These are phyloP conservation scores for Notoglanidium macrostoma DNA, from an alignment of 2,797 vertebrate species.

Conservation along the genomic window DNA sequence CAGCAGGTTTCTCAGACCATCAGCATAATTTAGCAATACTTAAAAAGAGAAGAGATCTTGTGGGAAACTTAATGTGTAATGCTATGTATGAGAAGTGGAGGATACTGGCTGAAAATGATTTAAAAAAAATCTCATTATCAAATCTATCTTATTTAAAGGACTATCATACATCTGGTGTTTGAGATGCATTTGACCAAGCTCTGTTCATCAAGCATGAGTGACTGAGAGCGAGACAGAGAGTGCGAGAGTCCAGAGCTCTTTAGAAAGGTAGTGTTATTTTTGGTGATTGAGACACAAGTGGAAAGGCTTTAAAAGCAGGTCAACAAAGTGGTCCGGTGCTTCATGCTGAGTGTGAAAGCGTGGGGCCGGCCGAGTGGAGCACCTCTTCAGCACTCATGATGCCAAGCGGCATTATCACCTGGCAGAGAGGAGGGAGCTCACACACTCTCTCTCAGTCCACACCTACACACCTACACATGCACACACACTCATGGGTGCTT, in stretches of 20 bases:
- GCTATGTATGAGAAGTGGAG: background rate
- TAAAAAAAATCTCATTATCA: slow-evolving; percentile 1
- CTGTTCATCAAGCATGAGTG: slow-evolving; percentile 19
- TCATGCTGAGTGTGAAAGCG: slow-evolving; percentile 71
- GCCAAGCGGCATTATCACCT: slow-evolving; percentile 59
- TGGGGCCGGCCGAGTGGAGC: slow-evolving; percentile 62
- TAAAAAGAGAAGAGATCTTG: background rate
- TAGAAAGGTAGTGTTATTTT: slow-evolving; percentile 79
- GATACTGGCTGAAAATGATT: background rate
- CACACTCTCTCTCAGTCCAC: slow-evolving; percentile 37
- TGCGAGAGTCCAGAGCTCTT: slow-evolving; percentile 62
- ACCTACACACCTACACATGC: slow-evolving; percentile 25
- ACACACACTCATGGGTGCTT: slow-evolving; percentile 30
- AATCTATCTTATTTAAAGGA: slow-evolving; percentile 18
- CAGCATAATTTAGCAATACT: background rate
- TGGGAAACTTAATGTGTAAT: background rate
- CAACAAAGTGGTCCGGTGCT: slow-evolving; percentile 74
- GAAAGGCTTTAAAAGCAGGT: slow-evolving; percentile 74
- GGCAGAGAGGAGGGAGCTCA: slow-evolving; percentile 52
- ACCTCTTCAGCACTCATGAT: slow-evolving; percentile 63
- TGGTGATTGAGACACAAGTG: slow-evolving; percentile 80
- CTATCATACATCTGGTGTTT: slow-evolving; percentile 8
- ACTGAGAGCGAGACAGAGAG: slow-evolving; percentile 20
- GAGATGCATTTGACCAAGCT: slow-evolving; percentile 23
- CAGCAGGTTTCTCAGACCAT: background rate